Evolutionary conservation across 2,113 vertebrate genomes (phyloP), one percentile per base, ranked within the genome.

Genomic region (Toxotes chatareus): DNA sequence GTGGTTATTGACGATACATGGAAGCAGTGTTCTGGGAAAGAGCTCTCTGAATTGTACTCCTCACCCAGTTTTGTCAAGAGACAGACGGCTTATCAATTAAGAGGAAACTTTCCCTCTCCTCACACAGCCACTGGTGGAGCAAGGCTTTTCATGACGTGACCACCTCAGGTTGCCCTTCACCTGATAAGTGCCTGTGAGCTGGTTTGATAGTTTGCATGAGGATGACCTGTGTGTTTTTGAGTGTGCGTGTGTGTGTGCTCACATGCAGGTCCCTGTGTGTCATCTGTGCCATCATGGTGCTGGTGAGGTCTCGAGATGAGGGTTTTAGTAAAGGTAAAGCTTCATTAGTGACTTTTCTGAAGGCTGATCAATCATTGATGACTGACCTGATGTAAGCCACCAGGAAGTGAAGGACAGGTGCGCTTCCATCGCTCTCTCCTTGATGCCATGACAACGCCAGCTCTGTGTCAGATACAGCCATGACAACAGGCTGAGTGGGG

Each of bases 371-470:
- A 44, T 64, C 11, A 68, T 3, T 61, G 38, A 46, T 19, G 23
- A 44, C 76, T 88, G 64, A 97, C 98, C 97, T 97, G 92, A 96
- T 97, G 88, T 97, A 99, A 21, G 97, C 97, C 90, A 99, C 96
- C 1, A 73, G 93, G 89, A 97, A 99, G 91, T 97, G 95, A 74
- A 94, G 96, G 77, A 97, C 83, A 12, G 96, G 96, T 69, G 96
- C 91, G 46, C 96, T 96, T 85, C 96, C 97, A 69, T 97, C 94
- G 0, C 82, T 96, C 40, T 85, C 90, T 63, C 96, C 95, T 5
- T 95, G 94, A 89, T 96, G 96, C 98, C 98, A 99, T 46, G 97
- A 98, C 57, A 99, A 88, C 0, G 98, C 97, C 86, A 99, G 96
- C 89, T 99, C 97, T 1, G 96, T 97, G 90, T 99, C 96, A 3